Conservation (phyloP, 92 coral and sea anemone species). For the Heliopora coerulea region DNA sequence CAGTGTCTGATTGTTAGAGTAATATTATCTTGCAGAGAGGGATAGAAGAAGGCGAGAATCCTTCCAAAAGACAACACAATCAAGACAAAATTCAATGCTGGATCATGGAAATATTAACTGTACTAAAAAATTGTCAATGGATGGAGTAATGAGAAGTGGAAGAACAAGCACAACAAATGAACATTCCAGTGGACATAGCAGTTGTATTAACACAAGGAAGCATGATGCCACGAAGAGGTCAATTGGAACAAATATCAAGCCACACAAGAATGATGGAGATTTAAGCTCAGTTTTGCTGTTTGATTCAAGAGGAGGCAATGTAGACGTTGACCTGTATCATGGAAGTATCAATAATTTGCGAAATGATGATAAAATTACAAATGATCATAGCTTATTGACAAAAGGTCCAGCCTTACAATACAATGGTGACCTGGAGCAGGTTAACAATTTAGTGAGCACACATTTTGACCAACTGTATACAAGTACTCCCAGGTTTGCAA, state of each 20-base stretch:
- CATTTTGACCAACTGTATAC: constrained; percentile 13
- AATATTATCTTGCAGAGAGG: constrained; percentile 27
- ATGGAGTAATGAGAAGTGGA: neutral
- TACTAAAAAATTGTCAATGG: neutral
- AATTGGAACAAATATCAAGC: neutral
- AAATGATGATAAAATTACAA: too few relatives aligned
- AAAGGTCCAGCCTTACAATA: neutral
- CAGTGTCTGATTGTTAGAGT: too few relatives aligned
- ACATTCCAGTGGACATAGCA: neutral
- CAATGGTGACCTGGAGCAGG: neutral
- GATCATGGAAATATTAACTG: neutral
- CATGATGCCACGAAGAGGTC: neutral
- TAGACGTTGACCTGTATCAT: too few relatives aligned
- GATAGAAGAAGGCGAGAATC: constrained; percentile 35
- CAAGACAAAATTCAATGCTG: neutral
- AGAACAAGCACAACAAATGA: neutral
- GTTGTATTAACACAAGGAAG: neutral
- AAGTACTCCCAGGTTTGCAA: constrained; percentile 16
- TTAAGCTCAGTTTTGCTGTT: too few relatives aligned
- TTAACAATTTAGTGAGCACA: neutral
- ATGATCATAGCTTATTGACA: neutral
- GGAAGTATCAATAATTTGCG: too few relatives aligned
- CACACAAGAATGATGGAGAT: neutral
- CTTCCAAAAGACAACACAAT: neutral
- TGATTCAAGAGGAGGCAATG: too few relatives aligned